Evolutionary conservation across 1,140 invertebrate genomes (phyloP), one percentile per base, ranked within the genome.

Genomic region (Drosophila truncata): DNA sequence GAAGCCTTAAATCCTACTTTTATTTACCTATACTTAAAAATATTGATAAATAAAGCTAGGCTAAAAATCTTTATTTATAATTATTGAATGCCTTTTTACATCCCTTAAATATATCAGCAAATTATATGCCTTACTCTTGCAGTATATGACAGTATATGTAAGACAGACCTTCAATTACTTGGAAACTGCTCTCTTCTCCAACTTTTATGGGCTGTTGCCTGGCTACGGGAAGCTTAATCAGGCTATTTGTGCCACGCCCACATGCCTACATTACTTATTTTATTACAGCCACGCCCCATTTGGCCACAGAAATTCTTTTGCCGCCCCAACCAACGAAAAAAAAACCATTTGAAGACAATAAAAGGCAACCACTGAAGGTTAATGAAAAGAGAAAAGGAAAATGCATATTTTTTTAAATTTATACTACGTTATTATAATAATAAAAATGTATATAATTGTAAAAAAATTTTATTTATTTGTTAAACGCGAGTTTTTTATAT

Each of bases 171-270:
- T 4, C 9, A 39, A 41, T 41, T 41, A 16, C 49, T 31, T 8
- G 27, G n/a, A 11, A 50, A 18, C 25, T 13, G 1, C 16, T 11
- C 25, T 18, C 11, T 27, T 18, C 10, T 11, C 27, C 11, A 27
- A 47, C 50, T 58, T 47, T 58, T 35, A 58, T 70, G 50, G 42
- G 27, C 64, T 7, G 50, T 58, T 71, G 65, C 65, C 41, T 33
- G 41, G 50, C 25, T 47, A 71, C 50, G 33, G 13, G 54, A 65
- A 71, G 69, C 41, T 63, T 85, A 75, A 86, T 70, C 73, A 81
- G 67, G 52, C 78, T 72, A 72, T 66, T 65, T 65, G 69, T 82
- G 82, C 82, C 82, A 86, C 82, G 75, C 82, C 82, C 70, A 57
- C 67, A 33, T 33, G 11, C 33, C 25, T 29, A 71, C 52, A 65